Base-by-base conservation (phyloP, 1,140 invertebrate species). In the Bombus waltoni region DNA sequence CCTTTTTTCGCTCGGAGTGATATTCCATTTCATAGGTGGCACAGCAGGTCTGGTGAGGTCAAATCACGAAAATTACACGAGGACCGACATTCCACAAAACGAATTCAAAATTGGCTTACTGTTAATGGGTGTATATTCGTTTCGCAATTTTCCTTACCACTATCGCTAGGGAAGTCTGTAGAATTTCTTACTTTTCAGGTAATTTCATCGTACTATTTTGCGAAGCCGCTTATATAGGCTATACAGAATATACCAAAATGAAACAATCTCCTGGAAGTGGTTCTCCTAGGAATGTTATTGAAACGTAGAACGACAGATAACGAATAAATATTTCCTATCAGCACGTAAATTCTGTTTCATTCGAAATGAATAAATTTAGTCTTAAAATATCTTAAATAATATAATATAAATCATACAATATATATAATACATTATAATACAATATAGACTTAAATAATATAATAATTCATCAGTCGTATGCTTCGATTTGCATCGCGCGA, bases 11-110 rank as follows among this genome's bases (percentile, higher is more conserved):
- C 22, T 91, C 11, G 92, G 92, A 71, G 25, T 86, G 65, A 66
- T 87, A 32, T 73, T 91, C 6, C 85, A 91, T 73, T 82, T 88
- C 13, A 86, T 89, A 66, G 92, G 81, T 47, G 90, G 75, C 53
- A 62, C 89, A 47, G 44, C 68, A 15, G 91, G 80, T 3, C 59
- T 93, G 13, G 32, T 86, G 15, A 88, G 91, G 80, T 47, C 71
- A 8, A 62, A 15, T 0, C 42, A 78, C n/a, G 81, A 8, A 57
- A 10, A 82, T 25, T 28, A 53, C 82, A 3, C 18, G 78, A 83
- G 1, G 75, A 91, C n/a, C 2, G 66, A 82, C 3, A 65, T 25
- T 38, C 32, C 81, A 38, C 78, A 85, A 38, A 83, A 40, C 42
- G 89, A 92, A 62, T 62, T 88, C 1, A 79, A 74, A 71, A 85